phyloP scores from a whole-genome alignment of 2,888 invertebrate genomes.

The Drosophila vallismaia region DNA sequence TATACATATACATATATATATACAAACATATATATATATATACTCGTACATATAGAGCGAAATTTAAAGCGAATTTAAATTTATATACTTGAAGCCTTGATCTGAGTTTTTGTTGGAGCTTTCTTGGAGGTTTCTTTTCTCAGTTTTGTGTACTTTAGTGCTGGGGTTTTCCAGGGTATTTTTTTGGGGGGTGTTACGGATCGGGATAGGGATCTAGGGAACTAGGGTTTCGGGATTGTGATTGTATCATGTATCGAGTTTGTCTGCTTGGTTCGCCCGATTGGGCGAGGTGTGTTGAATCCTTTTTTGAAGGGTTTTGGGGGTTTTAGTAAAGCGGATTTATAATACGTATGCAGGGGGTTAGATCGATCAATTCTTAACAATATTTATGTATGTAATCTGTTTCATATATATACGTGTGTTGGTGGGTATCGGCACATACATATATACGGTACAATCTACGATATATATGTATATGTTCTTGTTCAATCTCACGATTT shows the following conservation, averaged over 20 bases:
- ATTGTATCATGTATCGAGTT: conserved; percentile 43
- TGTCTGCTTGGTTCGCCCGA: conserved; percentile 29
- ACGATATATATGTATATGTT: conserved; percentile 11
- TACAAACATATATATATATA: conserved; percentile 33
- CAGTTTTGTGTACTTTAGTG: conserved; percentile 33
- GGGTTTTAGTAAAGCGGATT: conserved; percentile 51
- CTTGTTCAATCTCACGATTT: conserved; percentile 14
- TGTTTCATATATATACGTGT: conserved; percentile 21
- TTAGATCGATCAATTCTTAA: conserved; percentile 43
- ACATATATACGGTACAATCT: conserved; percentile 13
- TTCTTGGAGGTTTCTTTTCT: conserved; percentile 2
- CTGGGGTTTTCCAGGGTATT: neutral
- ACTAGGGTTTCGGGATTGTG: conserved; percentile 7
- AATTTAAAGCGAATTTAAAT: conserved; percentile 60
- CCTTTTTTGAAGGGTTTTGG: conserved; percentile 15
- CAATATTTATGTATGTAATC: conserved; percentile 37
- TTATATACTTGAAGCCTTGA: conserved; percentile 53
- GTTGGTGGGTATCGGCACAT: conserved; percentile 25
- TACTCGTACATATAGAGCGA: conserved; percentile 44
- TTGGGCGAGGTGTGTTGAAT: conserved; percentile 1
- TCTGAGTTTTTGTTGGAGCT: conserved; percentile 13
- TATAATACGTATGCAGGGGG: conserved; percentile 39
- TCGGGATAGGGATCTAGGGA: neutral
- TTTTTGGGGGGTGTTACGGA: neutral
- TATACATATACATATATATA: conserved; percentile 5